Percentiles rank a stretch among this genome's conserved stretches.
Evolutionary conservation across 2,797 vertebrate genomes (phyloP).

Genomic region (Strix occidentalis): DNA sequence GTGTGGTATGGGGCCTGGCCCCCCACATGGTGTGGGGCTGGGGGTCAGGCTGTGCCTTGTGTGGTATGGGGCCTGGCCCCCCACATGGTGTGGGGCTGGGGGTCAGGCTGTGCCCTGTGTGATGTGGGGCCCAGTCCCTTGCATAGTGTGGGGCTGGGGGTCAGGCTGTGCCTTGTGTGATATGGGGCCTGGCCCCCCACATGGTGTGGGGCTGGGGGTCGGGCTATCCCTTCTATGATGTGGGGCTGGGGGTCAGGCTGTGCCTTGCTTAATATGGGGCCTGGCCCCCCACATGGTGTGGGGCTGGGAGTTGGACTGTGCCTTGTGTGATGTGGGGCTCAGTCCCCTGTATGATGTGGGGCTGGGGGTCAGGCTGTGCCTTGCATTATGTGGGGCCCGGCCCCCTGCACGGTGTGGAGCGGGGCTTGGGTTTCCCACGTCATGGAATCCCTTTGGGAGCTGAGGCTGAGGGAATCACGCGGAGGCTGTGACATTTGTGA

Average conservation of each 20-base stretch:
- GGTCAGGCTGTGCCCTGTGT: too few species aligned
- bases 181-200: background rate
- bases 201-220: background rate
- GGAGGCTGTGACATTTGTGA: fast-evolving
- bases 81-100: background rate
- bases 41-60: background rate
- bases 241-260: too few species aligned
- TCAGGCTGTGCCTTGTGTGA: background rate
- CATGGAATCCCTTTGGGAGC: background rate
- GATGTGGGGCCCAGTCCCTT: background rate
- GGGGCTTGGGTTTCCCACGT: background rate
- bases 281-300: fast-evolving
- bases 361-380: background rate
- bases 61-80: background rate
- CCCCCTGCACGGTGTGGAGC: fast-evolving
- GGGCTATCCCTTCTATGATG: fast-evolving
- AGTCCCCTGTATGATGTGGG: background rate
- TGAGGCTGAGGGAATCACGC: fast-evolving
- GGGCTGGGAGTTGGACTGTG: background rate
- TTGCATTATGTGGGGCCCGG: fast-evolving
- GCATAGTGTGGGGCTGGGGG: background rate
- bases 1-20: background rate
- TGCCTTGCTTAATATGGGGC: too few species aligned
- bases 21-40: too few species aligned
- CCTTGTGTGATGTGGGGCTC: background rate